Conservation (phyloP, 2,797 vertebrate genomes). For the Rhynchotus rufescens region DNA sequence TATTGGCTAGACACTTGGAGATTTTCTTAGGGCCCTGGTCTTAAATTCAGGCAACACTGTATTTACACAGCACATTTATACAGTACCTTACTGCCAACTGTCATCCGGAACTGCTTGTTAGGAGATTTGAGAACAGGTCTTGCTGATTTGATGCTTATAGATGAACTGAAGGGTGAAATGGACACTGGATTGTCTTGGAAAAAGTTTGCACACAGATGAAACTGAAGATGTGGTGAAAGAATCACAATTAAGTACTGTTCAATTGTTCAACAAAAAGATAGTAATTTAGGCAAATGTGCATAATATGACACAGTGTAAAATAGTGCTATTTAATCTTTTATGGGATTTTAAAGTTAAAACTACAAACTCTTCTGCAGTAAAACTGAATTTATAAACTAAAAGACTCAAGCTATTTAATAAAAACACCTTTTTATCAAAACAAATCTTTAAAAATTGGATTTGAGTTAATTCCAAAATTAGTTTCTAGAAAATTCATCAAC, state of each 20-base stretch:
- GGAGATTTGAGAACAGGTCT: slow-evolving; percentile 86
- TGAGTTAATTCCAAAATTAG: neutral
- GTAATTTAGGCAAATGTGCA: neutral
- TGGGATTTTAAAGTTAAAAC: neutral
- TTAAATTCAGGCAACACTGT: neutral
- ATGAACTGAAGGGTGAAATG: slow-evolving; percentile 68
- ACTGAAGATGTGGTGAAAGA: slow-evolving; percentile 81
- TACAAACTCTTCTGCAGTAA: neutral
- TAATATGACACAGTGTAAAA: neutral
- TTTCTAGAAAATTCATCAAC: neutral
- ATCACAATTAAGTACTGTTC: neutral
- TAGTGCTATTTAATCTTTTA: neutral
- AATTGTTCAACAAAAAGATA: neutral
- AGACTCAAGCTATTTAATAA: neutral
- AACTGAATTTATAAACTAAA: neutral
- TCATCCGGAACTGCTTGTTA: slow-evolving; percentile 91
- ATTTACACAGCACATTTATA: fast-evolving
- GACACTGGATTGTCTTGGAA: slow-evolving; percentile 86
- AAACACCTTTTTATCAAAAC: neutral
- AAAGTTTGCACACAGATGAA: slow-evolving; percentile 89
- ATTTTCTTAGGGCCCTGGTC: neutral
- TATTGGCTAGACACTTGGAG: neutral
- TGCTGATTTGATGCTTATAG: slow-evolving; percentile 89
- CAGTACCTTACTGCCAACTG: slow-evolving; percentile 93
- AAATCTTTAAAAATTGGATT: neutral